phyloP scores from a whole-genome alignment of 2,888 invertebrate genomes.

The Drosophila cognata region DNA sequence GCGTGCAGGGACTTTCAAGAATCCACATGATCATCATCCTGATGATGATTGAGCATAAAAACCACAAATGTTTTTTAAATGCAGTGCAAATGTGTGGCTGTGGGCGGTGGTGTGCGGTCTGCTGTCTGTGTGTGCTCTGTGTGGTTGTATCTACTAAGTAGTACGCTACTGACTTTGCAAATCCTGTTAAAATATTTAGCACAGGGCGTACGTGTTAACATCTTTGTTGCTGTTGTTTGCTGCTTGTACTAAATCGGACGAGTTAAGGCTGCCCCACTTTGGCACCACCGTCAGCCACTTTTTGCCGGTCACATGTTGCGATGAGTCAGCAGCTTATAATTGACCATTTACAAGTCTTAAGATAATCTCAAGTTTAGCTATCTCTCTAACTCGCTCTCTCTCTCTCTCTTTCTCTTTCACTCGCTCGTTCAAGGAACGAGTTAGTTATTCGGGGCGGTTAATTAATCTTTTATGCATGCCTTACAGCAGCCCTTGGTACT shows the following conservation, averaged over 20 bases:
- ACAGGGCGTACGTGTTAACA: slow-evolving; percentile 64
- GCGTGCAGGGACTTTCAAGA: slow-evolving; percentile 75
- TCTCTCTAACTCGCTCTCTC: background rate
- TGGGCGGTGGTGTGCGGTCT: background rate
- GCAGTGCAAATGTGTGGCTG: slow-evolving; percentile 72
- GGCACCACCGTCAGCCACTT: background rate
- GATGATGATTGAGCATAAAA: slow-evolving; percentile 82
- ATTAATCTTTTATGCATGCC: slow-evolving; percentile 40
- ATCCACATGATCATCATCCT: slow-evolving; percentile 40
- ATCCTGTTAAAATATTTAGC: slow-evolving; percentile 71
- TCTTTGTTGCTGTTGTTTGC: slow-evolving; percentile 37
- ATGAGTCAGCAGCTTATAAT: slow-evolving; percentile 62
- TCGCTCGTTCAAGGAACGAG: background rate
- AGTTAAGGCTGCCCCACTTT: slow-evolving; percentile 45
- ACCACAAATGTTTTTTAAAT: slow-evolving; percentile 83
- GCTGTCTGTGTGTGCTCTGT: slow-evolving; percentile 1
- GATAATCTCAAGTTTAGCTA: slow-evolving; percentile 33
- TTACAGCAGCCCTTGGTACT: slow-evolving; percentile 21
- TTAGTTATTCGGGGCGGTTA: slow-evolving; percentile 13
- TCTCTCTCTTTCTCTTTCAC: background rate
- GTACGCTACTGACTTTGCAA: slow-evolving; percentile 40
- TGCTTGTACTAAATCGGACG: slow-evolving; percentile 37
- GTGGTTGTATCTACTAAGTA: slow-evolving; percentile 45
- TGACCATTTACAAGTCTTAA: slow-evolving; percentile 46
- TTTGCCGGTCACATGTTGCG: slow-evolving; percentile 35